phyloP scores from a whole-genome alignment of 2,888 invertebrate species.

The Caenorhabditis sinica region DNA sequence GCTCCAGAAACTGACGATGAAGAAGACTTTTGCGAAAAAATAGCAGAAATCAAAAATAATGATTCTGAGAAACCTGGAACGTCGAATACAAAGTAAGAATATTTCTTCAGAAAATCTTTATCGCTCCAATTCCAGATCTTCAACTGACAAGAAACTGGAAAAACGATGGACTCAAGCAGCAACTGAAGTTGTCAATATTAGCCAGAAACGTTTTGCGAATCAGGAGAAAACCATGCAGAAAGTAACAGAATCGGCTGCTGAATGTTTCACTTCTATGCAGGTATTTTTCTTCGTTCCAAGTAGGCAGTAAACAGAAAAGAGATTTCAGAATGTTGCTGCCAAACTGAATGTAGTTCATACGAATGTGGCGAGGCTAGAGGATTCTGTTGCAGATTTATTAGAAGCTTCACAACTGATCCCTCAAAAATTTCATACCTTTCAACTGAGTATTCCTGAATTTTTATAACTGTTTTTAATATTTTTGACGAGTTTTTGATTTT shows the following conservation, averaged over 20 bases:
- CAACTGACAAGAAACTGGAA: constrained; percentile 20
- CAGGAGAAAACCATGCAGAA: constrained; percentile 54
- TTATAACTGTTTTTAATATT: constrained; percentile 8
- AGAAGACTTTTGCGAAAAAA: constrained; percentile 13
- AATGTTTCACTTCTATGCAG: constrained; percentile 54
- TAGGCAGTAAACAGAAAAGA: not conserved
- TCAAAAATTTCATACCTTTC: not conserved
- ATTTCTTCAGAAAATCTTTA: not conserved
- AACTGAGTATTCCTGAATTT: constrained; percentile 49
- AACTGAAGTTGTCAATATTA: constrained; percentile 4
- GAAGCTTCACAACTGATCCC: constrained; percentile 55
- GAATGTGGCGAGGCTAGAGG: constrained; percentile 57
- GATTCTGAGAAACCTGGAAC: constrained; percentile 15
- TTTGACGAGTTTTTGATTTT: not conserved
- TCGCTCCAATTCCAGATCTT: constrained; percentile 11
- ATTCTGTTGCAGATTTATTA: constrained; percentile 56
- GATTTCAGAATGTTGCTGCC: constrained; percentile 54
- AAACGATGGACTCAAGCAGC: constrained; percentile 49
- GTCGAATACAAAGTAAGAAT: not conserved
- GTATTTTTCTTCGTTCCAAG: constrained; percentile 4
- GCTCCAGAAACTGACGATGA: constrained; percentile 66
- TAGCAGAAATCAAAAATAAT: not conserved
- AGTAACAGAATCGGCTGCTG: constrained; percentile 44
- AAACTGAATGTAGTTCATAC: constrained; percentile 46
- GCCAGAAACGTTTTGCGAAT: constrained; percentile 22